Evolutionary conservation across 2,113 vertebrate species (phyloP), one percentile per base, ranked within the genome.

Genomic region (Oryzias celebensis): DNA sequence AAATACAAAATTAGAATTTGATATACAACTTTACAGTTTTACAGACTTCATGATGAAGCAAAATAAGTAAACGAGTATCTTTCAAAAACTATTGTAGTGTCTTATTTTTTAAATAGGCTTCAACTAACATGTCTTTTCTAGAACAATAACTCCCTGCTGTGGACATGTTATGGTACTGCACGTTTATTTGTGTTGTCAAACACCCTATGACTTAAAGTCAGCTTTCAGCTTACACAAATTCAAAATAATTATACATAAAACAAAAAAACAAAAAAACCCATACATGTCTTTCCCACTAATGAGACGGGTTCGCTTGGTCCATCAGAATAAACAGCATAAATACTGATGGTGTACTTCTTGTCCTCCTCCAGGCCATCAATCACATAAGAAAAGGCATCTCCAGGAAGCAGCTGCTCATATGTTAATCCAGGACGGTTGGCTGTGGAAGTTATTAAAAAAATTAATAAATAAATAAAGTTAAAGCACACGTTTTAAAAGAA

Each of bases 301-400:
- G 93, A 92, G 61, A 92, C 89, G 0, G 93, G 90, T 58, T 93
- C 86, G 72, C 92, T 95, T 0, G 78, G 83, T 1, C 94, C 94
- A 75, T 95, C 83, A 0, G 88, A 90, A 28, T 93, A 93, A 57
- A 94, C 52, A 0, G 93, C 88, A 0, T 90, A 94, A 78, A 96
- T 93, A 82, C 86, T 93, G 88, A 95, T 54, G 5, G 62, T 91
- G 80, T 95, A 96, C 12, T 93, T 91, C 75, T 83, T 90, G 16
- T 95, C 93, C 69, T 94, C 93, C 62, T 94, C 89, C 77, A 96
- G 68, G 75, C 92, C 92, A 59, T 94, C 92, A 76, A 96, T 91
- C 67, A 93, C 50, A 2, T 95, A 93, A 69, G 93, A 94, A 8
- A 92, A 94, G 56, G 78, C 50, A 0, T 94, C 93, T 0, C 89